Evolutionary conservation across 2,888 invertebrate species (phyloP), one percentile per base, ranked within the genome.

Genomic region (Drosophila glabriapex): DNA sequence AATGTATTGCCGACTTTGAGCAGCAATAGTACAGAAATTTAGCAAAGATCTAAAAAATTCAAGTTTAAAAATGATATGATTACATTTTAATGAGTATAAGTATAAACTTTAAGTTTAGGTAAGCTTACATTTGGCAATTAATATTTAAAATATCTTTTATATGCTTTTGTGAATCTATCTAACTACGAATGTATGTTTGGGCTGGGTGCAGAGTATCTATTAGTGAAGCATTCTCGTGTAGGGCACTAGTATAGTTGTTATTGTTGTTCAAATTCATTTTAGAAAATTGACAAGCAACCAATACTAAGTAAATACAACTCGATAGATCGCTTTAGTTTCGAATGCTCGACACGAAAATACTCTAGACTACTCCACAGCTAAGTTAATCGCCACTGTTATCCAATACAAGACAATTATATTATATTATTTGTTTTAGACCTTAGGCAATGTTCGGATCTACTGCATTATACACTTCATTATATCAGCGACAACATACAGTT

Each of bases 281-380:
- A 29, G 31, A 60, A 35, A 37, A 46, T 29, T 41, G 31, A n/a
- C 16, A 37, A 14, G n/a, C 28, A 60, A 35, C 43, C 22, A 12
- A 37, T 25, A 35, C 68, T 68, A 49, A 63, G 33, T 63, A 59
- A 68, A 49, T 50, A 35, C 14, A 53, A n/a, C 46, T 54, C 28
- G 19, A 55, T 59, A 31, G 22, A 67, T 56, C 55, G 73, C 29
- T 25, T 3, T 2, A 1, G 25, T 1, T 16, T 19, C 33, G 22
- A 16, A 25, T 41, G 31, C 25, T 12, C 12, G 14, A 25, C 28
- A 19, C 2, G 6, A 29, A 50, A 52, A 52, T 69, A 52, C 70
- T 41, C 25, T 31, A 12, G 25, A 25, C 22, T 35, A 16, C 35
- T 35, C 5, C 5, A 5, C 22, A 54, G 54, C 22, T 28, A 10